These are phyloP conservation scores for Etheostoma spectabile DNA, from an alignment of 2,113 vertebrate genomes.

Conservation along the genomic window DNA sequence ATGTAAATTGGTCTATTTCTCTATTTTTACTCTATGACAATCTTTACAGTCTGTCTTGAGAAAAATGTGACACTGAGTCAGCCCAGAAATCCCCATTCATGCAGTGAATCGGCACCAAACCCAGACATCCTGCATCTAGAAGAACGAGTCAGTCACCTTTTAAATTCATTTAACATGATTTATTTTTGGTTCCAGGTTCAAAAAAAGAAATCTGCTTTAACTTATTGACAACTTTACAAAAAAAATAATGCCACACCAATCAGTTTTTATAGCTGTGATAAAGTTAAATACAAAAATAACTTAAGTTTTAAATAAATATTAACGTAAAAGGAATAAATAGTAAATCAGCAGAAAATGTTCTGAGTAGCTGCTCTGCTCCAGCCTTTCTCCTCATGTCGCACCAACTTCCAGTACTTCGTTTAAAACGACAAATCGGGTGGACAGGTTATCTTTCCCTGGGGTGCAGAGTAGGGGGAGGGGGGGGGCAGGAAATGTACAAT, in stretches of 20 bases:
- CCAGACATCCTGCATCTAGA: background rate
- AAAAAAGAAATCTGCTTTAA: background rate
- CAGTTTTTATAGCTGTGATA: background rate
- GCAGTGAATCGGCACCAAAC: background rate
- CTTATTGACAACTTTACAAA: background rate
- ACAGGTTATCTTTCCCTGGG: background rate
- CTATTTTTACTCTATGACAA: background rate
- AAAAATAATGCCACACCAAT: constrained; percentile 11
- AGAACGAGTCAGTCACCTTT: background rate
- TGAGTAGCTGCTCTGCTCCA: background rate
- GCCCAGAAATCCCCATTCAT: background rate
- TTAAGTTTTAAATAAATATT: constrained; percentile 7
- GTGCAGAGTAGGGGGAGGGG: background rate
- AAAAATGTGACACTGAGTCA: background rate
- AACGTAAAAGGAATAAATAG: constrained; percentile 38
- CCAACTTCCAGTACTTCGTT: fast-evolving
- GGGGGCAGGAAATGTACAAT: background rate
- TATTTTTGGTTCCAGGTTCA: background rate
- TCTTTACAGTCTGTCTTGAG: background rate
- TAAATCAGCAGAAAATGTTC: background rate
- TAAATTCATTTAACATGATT: background rate
- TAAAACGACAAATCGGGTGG: background rate
- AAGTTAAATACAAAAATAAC: constrained; percentile 43
- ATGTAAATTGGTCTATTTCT: background rate
- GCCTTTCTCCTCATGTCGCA: fast-evolving